Evolutionary conservation across 2,888 invertebrate species (phyloP).

Genomic region (Liodrosophila aerea): DNA sequence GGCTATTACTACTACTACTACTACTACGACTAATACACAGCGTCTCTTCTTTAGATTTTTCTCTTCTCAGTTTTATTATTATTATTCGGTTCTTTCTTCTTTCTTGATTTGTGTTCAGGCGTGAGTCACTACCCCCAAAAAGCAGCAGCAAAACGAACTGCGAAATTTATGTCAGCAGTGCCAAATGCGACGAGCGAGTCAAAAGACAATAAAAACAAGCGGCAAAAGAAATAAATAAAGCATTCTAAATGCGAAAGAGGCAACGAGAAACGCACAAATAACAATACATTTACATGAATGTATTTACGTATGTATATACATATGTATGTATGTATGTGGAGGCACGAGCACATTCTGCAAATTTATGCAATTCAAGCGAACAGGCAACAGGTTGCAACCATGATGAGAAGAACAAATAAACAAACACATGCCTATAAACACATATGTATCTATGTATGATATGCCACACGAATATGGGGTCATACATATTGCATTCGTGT

Average conservation of each 20-base stretch:
- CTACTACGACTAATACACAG: constrained; percentile 5
- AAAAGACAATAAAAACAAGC: constrained; percentile 61
- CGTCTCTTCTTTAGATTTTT: constrained; percentile 13
- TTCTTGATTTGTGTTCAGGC: constrained; percentile 42
- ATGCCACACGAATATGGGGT: no score
- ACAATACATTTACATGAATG: constrained; percentile 2
- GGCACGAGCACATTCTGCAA: constrained; percentile 1
- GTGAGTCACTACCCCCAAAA: constrained; percentile 62
- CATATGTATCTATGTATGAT: no score
- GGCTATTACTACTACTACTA: no score
- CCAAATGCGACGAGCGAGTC: constrained; percentile 60
- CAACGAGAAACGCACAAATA: constrained; percentile 22
- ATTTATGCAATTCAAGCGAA: constrained; percentile 29
- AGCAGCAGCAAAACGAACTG: constrained; percentile 39
- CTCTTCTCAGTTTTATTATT: constrained; percentile 28
- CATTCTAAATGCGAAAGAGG: constrained; percentile 55
- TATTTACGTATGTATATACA: no score
- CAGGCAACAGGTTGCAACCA: constrained; percentile 46
- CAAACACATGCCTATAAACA: background rate
- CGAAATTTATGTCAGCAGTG: constrained; percentile 79
- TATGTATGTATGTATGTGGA: no score
- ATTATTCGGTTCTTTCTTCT: constrained; percentile 16
- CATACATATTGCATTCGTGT: no score
- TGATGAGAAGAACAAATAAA: background rate
- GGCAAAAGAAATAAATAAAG: constrained; percentile 64